phyloP scores from a whole-genome alignment of 2,888 invertebrate species.

The Leucoma salicis region DNA sequence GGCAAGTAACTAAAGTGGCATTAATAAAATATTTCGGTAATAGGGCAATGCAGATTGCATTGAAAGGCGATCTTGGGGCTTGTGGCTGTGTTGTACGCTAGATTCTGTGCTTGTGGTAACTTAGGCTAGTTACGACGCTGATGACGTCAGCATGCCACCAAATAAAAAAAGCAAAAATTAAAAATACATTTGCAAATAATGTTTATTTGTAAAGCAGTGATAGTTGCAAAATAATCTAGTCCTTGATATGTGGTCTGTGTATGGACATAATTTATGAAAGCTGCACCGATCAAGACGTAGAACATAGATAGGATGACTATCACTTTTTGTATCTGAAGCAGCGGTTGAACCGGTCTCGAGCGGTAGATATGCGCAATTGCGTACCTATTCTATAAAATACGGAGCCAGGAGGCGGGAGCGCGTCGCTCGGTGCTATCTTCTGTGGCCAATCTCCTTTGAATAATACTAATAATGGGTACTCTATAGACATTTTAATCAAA shows the following conservation, averaged over 20 bases:
- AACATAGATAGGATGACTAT: conserved; percentile 55
- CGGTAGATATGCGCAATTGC: conserved; percentile 5
- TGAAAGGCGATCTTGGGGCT: too few relatives aligned
- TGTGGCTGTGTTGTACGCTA: too few relatives aligned
- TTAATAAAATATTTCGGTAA: too few relatives aligned
- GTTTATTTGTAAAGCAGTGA: neutral
- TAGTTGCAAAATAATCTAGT: conserved; percentile 1
- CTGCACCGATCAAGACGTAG: conserved; percentile 42
- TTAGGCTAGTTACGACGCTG: too few relatives aligned
- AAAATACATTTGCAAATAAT: too few relatives aligned
- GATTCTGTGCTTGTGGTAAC: too few relatives aligned
- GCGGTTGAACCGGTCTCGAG: conserved; percentile 56
- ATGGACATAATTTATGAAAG: conserved; percentile 33
- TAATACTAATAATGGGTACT: conserved; percentile 8
- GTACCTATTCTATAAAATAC: conserved; percentile 26
- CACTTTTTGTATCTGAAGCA: conserved; percentile 56
- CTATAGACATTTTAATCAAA: neutral
- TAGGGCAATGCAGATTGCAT: too few relatives aligned
- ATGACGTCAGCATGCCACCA: too few relatives aligned
- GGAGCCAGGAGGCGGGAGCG: conserved; percentile 11
- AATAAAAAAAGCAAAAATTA: too few relatives aligned
- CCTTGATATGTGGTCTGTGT: conserved; percentile 3
- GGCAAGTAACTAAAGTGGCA: too few relatives aligned
- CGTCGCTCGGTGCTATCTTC: conserved; percentile 31
- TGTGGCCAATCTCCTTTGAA: conserved; percentile 14